These are phyloP conservation scores for Laticauda laticaudata DNA, from an alignment of 2,113 vertebrate genomes.

Conservation along the genomic window DNA sequence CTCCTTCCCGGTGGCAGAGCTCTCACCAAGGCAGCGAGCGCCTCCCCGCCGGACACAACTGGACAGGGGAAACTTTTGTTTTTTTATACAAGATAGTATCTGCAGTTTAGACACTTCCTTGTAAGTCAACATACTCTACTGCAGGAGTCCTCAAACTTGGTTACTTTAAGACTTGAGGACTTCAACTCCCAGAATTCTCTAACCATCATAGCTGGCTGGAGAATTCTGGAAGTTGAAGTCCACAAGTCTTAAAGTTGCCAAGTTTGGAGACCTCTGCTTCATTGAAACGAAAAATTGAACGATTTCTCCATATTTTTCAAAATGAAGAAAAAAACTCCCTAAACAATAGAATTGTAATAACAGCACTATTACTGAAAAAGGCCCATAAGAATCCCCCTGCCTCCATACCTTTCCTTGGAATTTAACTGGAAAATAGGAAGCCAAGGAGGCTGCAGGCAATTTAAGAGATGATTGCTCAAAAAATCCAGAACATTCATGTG, in stretches of 20 bases:
- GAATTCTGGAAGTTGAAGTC: no score
- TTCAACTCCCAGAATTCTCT: no score
- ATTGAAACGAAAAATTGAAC: not conserved
- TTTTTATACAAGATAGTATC: not conserved
- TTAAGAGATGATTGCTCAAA: not conserved
- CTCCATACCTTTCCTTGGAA: not conserved
- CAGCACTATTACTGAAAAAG: not conserved
- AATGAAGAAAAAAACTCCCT: not conserved
- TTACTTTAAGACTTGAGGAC: no score
- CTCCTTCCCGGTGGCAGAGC: no score
- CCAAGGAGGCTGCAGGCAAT: not conserved
- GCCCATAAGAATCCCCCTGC: not conserved
- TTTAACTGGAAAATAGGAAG: not conserved
- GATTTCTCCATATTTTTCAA: not conserved
- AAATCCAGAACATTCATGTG: not conserved
- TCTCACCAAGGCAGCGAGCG: no score
- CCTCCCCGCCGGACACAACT: no score
- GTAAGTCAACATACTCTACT: not conserved
- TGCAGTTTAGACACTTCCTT: not conserved
- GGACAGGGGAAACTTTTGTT: not conserved
- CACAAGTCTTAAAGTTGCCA: no score
- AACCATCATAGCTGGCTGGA: no score
- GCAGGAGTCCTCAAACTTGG: not conserved
- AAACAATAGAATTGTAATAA: not conserved
- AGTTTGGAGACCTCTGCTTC: no score